phyloP scores from a whole-genome alignment of 2,888 invertebrate genomes.

The Tenthredo amoena region DNA sequence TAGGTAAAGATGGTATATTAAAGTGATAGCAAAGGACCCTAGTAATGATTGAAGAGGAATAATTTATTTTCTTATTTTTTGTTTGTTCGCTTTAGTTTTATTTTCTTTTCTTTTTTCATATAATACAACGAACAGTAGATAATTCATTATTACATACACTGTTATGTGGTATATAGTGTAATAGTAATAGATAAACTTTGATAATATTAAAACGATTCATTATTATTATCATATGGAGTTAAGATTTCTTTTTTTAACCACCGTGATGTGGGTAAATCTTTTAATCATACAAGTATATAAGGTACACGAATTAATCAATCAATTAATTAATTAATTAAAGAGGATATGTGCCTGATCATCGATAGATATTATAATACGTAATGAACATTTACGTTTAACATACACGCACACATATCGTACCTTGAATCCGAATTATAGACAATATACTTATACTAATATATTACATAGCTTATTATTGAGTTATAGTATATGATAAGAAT shows the following conservation, averaged over 20 bases:
- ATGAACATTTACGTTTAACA: not conserved
- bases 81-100: not conserved
- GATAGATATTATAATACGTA: not conserved
- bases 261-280: too few relatives aligned
- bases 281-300: not conserved
- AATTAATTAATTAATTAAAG: not conserved
- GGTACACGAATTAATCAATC: not conserved
- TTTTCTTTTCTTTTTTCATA: not conserved
- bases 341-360: not conserved
- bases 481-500: not conserved
- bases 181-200: not conserved
- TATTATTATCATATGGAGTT: not conserved
- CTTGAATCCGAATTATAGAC: slow-evolving; percentile 1
- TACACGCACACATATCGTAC: not conserved
- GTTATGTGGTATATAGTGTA: not conserved
- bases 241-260: not conserved
- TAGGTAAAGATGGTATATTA: too few relatives aligned
- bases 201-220: not conserved
- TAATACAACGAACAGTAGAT: not conserved
- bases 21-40: too few relatives aligned
- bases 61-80: not conserved
- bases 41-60: not conserved
- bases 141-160: not conserved
- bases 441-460: not conserved
- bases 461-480: not conserved